Conservation (phyloP, 2,888 invertebrate genomes). For the Melieria picta region DNA sequence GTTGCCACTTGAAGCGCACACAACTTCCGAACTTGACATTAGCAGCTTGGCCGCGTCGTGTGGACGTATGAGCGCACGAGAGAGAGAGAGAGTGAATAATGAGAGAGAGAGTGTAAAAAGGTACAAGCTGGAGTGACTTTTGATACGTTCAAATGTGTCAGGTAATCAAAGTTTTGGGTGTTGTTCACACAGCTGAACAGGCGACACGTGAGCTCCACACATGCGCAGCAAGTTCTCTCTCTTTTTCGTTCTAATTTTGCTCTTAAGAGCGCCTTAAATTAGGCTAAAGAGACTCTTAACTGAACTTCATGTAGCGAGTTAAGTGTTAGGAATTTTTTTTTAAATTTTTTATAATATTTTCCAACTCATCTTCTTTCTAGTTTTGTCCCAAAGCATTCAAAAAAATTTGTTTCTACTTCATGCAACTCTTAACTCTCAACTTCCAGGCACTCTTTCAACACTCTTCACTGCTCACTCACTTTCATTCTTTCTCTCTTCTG, state of each 20-base stretch:
- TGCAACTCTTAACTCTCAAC: not conserved
- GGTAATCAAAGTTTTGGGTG: conserved; percentile 25
- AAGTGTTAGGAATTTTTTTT: too few species aligned
- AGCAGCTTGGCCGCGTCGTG: not conserved
- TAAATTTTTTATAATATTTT: too few species aligned
- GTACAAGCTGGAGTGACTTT: not conserved
- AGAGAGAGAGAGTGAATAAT: not conserved
- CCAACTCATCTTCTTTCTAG: not conserved
- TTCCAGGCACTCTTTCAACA: not conserved
- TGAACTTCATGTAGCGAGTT: too few species aligned
- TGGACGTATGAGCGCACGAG: not conserved
- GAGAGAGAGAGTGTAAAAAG: not conserved
- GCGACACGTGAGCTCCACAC: not conserved
- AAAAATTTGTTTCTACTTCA: conserved; percentile 21
- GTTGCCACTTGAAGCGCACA: not conserved
- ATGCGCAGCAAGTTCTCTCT: not conserved
- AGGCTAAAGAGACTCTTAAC: too few species aligned
- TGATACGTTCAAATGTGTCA: not conserved
- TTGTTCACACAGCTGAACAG: conserved; percentile 17
- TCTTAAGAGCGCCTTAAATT: too few species aligned
- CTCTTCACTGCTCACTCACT: not conserved
- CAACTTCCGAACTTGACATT: conserved; percentile 5
- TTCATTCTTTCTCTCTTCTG: conserved; percentile 26
- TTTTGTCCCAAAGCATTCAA: not conserved
- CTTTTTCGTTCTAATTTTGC: not conserved